phyloP scores from a whole-genome alignment of 2,888 invertebrate genomes.

The Timema podura region DNA sequence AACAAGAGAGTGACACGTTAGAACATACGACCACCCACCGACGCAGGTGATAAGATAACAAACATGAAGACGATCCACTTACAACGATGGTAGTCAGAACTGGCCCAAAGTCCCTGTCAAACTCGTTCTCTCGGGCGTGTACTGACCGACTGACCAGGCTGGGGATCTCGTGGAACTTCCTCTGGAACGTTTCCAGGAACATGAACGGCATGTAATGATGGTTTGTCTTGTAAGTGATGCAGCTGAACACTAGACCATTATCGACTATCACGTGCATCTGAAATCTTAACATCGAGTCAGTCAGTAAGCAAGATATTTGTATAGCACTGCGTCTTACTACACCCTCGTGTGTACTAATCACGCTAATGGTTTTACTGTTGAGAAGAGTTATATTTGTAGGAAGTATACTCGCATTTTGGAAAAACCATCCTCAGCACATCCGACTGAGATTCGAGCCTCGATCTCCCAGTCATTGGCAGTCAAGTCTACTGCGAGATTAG shows the following conservation, averaged over 20 bases:
- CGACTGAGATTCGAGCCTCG: too few species aligned
- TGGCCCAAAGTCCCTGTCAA: slow-evolving; percentile 28
- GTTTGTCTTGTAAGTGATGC: slow-evolving; percentile 21
- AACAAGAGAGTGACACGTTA: too few species aligned
- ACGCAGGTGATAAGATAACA: too few species aligned
- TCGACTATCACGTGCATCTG: slow-evolving; percentile 23
- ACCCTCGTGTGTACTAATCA: too few species aligned
- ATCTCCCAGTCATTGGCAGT: too few species aligned
- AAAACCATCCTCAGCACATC: neutral
- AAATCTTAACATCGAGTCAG: slow-evolving; percentile 12
- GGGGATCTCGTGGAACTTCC: slow-evolving; percentile 24
- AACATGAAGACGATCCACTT: slow-evolving; percentile 1
- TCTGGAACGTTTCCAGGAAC: slow-evolving; percentile 22
- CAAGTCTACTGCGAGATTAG: too few species aligned
- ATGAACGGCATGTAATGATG: slow-evolving; percentile 23
- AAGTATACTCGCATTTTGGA: neutral
- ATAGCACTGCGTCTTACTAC: too few species aligned
- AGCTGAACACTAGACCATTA: slow-evolving; percentile 14
- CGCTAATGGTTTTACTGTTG: neutral
- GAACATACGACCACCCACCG: too few species aligned
- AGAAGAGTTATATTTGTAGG: neutral
- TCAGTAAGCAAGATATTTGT: neutral
- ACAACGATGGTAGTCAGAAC: slow-evolving; percentile 25
- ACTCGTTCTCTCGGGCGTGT: slow-evolving; percentile 25
- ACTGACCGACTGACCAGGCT: slow-evolving; percentile 20